These are phyloP conservation scores for Paralvinella palmiformis DNA, from an alignment of 1,140 invertebrate species.

Conservation along the genomic window DNA sequence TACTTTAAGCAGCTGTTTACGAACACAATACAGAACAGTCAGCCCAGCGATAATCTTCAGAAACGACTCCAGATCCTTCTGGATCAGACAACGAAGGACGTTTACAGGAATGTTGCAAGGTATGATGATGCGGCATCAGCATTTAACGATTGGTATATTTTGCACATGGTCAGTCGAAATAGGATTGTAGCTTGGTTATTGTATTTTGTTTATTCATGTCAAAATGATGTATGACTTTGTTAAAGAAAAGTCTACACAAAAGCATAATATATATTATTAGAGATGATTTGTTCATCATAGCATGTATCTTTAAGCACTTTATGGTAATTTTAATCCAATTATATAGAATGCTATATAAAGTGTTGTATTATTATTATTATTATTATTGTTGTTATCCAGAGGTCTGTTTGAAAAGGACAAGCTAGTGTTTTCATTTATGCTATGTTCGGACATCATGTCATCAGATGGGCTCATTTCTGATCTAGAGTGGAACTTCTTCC, in stretches of 20 bases:
- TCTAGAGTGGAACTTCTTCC: conserved; percentile 66
- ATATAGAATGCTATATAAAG: no score
- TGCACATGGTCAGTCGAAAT: no score
- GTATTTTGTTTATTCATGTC: no score
- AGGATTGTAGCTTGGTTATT: no score
- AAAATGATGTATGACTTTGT: no score
- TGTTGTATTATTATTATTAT: no score
- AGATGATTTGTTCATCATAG: no score
- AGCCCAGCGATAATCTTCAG: conserved; percentile 38
- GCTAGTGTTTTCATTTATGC: conserved; percentile 60
- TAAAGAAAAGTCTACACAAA: no score
- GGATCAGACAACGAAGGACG: conserved; percentile 54
- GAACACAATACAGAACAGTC: conserved; percentile 47
- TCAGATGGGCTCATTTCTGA: conserved; percentile 56
- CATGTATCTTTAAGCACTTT: no score
- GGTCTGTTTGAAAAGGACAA: conserved; percentile 53
- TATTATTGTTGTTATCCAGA: conserved; percentile 26
- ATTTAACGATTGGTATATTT: background rate
- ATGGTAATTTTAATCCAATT: no score
- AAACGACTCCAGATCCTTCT: conserved; percentile 41
- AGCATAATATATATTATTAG: no score
- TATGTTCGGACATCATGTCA: conserved; percentile 68
- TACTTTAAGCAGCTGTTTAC: conserved; percentile 81
- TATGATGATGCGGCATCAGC: no score
- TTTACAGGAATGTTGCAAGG: conserved; percentile 51